Base-by-base conservation (phyloP, 2,888 invertebrate species). In the Philereme transversata region DNA sequence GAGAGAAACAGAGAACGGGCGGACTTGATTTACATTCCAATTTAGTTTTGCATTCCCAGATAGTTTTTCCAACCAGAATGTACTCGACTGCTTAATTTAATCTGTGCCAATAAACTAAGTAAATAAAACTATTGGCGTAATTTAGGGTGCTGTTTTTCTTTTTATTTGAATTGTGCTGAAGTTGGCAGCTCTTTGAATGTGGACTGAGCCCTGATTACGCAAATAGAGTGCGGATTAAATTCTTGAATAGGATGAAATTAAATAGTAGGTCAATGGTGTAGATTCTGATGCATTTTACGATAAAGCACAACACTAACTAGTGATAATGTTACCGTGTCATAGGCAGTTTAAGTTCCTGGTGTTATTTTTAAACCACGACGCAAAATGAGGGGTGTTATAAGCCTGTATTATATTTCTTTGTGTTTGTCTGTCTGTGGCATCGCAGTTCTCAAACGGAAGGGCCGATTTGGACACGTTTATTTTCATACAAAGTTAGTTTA, bases 21-120 rank as follows among this genome's bases (percentile, higher is more conserved):
- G 85, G 85, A 74, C 78, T 83, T 83, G 86, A 88, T 88, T 85
- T 87, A 87, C 86, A 87, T 86, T 83, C 81, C 85, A 85, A 86
- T 87, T 84, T 84, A 81, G 83, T 84, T 85, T 81, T 81, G 81
- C 83, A 84, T 86, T 83, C 75, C 70, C 74, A 74, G 73, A 70
- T 79, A 78, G 81, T 84, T 85, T 85, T 84, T 81, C 73, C 74
- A 71, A 68, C 71, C 70, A 71, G 69, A 76, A 77, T 79, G 75
- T 73, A 73, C 74, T 69, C 68, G 65, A 69, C 70, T 64, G 61
- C 59, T 62, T 65, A 65, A 60, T 67, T 65, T 68, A 64, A 67
- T 68, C 62, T 70, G 64, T 63, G 62, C 56, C 60, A 51, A 64
- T 66, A 67, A 68, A 67, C 52, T 41, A 52, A 57, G 61, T 60